These are phyloP conservation scores for Therioaphis trifolii DNA, from an alignment of 2,888 invertebrate species.

Conservation along the genomic window DNA sequence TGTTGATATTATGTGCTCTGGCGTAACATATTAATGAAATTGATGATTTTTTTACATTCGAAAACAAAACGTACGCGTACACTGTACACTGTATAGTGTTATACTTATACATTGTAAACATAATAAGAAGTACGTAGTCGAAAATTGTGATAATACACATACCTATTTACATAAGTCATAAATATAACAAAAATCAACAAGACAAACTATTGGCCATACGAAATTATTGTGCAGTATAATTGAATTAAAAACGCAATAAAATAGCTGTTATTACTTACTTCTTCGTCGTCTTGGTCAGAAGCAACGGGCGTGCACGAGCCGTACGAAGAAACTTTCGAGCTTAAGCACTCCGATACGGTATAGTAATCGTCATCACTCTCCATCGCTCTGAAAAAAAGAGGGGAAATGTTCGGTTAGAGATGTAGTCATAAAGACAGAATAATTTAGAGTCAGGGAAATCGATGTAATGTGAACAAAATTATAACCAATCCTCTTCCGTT, in stretches of 20 bases:
- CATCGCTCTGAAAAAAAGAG: conserved; percentile 45
- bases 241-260: background rate
- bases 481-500: background rate
- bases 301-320: conserved; percentile 46
- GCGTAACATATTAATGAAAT: too few species aligned
- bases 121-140: too few species aligned
- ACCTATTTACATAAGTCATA: too few species aligned
- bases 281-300: conserved; percentile 50
- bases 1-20: too few species aligned
- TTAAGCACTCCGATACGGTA: conserved; percentile 53
- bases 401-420: background rate
- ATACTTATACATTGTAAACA: too few species aligned
- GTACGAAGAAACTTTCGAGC: conserved; percentile 57
- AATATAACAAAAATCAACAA: too few species aligned
- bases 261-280: conserved; percentile 4
- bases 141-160: too few species aligned
- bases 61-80: too few species aligned
- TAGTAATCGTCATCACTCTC: conserved; percentile 59
- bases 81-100: too few species aligned
- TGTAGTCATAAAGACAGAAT: background rate
- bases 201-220: too few species aligned
- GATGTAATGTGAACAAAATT: background rate
- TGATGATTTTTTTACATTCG: too few species aligned
- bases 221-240: background rate
- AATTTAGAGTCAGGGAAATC: background rate